Conservation (phyloP, 2,797 vertebrate genomes). For the Lepus oiostolus region DNA sequence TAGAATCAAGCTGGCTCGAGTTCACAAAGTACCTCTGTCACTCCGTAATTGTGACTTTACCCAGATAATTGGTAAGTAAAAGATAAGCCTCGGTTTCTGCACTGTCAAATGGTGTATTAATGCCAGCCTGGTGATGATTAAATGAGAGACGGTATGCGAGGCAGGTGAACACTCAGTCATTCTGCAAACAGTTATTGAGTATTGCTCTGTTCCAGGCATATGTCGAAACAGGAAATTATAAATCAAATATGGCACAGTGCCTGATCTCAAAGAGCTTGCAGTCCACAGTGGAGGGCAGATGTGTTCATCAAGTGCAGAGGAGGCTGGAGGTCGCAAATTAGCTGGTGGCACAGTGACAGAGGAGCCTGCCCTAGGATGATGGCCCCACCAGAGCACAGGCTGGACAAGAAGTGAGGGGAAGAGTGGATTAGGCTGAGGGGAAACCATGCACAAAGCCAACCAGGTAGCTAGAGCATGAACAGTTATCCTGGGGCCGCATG, state of each 20-base stretch:
- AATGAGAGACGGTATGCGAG: not conserved
- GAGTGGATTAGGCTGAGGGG: not conserved
- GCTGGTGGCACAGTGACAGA: not conserved
- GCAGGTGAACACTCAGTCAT: not conserved
- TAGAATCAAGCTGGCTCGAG: not conserved
- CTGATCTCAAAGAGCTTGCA: not conserved
- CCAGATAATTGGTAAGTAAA: not conserved
- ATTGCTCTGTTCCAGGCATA: not conserved
- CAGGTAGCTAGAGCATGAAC: not conserved
- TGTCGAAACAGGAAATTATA: not conserved
- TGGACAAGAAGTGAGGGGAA: not conserved
- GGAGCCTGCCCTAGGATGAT: not conserved
- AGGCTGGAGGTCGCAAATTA: not conserved
- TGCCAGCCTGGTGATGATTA: not conserved
- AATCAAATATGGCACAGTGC: not conserved
- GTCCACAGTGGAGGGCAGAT: not conserved
- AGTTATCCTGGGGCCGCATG: not conserved
- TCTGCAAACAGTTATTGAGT: not conserved
- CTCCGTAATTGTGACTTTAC: not conserved
- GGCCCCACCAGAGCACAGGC: not conserved
- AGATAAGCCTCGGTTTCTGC: slow-evolving; percentile 13
- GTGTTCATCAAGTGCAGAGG: not conserved
- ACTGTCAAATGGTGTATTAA: not conserved
- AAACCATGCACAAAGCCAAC: not conserved
- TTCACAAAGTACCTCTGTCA: not conserved